Percentiles rank a stretch among this genome's conserved stretches.
Evolutionary conservation across 2,888 invertebrate genomes (phyloP).

Genomic region (Sympetrum striolatum): DNA sequence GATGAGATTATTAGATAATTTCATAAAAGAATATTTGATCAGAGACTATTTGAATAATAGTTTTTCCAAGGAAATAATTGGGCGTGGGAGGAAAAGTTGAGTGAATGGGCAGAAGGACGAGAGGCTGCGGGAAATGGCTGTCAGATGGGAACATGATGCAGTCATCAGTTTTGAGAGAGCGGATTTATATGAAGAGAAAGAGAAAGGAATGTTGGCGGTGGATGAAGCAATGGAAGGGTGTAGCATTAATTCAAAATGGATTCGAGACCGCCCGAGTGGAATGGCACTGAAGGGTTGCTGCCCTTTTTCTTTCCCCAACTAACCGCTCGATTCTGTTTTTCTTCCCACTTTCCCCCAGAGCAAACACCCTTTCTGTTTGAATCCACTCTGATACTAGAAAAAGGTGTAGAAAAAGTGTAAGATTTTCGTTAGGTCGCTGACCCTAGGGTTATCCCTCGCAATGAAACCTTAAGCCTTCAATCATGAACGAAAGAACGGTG

Average conservation of each 20-base stretch:
- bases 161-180: not conserved
- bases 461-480: no score
- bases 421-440: no score
- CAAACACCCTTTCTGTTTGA: not conserved
- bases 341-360: not conserved
- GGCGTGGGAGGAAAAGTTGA: not conserved
- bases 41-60: no score
- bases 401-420: no score
- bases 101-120: not conserved
- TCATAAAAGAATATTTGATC: no score
- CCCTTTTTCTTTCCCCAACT: not conserved
- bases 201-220: not conserved
- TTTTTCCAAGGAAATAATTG: not conserved
- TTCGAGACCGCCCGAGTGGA: not conserved
- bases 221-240: not conserved
- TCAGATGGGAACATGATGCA: not conserved
- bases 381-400: no score
- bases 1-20: no score
- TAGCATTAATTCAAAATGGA: slow-evolving; percentile 23
- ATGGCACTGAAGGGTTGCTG: not conserved
- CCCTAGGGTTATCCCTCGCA: no score
- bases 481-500: no score
- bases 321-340: not conserved
- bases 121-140: not conserved
- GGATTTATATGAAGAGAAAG: not conserved